Evolutionary conservation across 2,888 invertebrate genomes (phyloP), one percentile per base, ranked within the genome.

Genomic region (Agrenia bidenticulata): DNA sequence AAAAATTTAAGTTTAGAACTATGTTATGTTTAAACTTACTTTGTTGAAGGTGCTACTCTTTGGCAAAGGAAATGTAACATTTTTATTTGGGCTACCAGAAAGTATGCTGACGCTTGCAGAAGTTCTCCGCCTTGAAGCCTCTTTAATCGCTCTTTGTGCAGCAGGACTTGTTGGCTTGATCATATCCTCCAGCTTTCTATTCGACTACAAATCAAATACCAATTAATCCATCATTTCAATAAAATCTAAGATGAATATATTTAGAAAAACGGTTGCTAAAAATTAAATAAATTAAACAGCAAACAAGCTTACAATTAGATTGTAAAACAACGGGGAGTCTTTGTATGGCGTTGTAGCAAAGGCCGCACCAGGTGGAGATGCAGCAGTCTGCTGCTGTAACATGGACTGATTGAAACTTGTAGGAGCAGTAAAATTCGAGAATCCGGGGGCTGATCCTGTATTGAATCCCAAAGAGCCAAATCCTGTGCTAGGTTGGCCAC

Each of bases 321-420:
- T 90, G 77, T 89, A 89, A 79, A 92, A 88, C 1, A 95, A 85
- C 0, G 92, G 89, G 39, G 89, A 89, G 78, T 94, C 92, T 0
- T 94, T 94, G 78, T 92, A 95, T 0, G 94, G 94, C 0, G 89
- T 85, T 1, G 89, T 87, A 0, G 89, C 88, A 45, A 93, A 81
- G 1, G 72, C 63, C 5, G 50, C 66, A 39, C 57, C 23, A 17
- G 61, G 17, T 13, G 63, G 32, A 2, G 51, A 5, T 7, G 50
- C 9, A 21, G 15, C 45, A 24, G 50, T 55, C 13, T 19, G 51
- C 41, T 56, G 61, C 32, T 27, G 61, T 32, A 37, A 4, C 19
- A 42, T 17, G 4, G 41, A 62, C 45, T 64, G 62, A 1, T 50
- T 37, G n/a, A 61, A 49, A 4, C 57, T 17, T 21, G 59, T 63